phyloP scores from a whole-genome alignment of 2,113 vertebrate species.

The Myotis brandtii region DNA sequence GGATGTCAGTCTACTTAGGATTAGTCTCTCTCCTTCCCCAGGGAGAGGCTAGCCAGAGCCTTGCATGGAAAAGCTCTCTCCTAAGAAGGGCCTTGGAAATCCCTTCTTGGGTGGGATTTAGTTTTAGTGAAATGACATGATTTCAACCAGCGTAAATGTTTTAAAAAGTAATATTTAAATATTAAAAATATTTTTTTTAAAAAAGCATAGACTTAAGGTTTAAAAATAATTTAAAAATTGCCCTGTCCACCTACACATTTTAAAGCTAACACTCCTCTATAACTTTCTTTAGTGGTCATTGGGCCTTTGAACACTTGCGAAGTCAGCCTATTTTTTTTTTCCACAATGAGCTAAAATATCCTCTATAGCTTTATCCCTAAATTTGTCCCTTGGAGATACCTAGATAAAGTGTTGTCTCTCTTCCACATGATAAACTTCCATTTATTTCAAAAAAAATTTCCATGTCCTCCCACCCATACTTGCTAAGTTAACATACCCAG shows the following conservation, averaged over 20 bases:
- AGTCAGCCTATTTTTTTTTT: not conserved
- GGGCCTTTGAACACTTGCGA: not conserved
- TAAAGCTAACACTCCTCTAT: not conserved
- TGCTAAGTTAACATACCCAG: not conserved
- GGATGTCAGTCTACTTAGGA: not conserved
- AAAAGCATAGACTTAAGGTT: constrained; percentile 47
- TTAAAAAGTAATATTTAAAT: not conserved
- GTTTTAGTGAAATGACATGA: not conserved
- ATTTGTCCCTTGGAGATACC: not conserved
- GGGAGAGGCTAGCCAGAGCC: not conserved
- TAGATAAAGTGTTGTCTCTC: not conserved
- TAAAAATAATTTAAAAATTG: constrained; percentile 21
- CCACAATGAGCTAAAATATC: constrained; percentile 12
- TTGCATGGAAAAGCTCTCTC: not conserved
- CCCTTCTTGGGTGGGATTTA: not conserved
- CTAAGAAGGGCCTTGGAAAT: not conserved
- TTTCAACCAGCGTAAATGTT: not conserved
- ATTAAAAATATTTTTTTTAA: not conserved
- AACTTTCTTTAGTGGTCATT: constrained; percentile 19
- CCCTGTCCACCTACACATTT: not conserved
- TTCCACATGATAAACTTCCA: not conserved
- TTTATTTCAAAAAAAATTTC: not conserved
- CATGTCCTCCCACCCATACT: not conserved
- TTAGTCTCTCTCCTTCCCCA: not conserved
- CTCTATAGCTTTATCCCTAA: not conserved